Base-by-base conservation (phyloP, 1,140 invertebrate species). In the Orchesella cincta region DNA sequence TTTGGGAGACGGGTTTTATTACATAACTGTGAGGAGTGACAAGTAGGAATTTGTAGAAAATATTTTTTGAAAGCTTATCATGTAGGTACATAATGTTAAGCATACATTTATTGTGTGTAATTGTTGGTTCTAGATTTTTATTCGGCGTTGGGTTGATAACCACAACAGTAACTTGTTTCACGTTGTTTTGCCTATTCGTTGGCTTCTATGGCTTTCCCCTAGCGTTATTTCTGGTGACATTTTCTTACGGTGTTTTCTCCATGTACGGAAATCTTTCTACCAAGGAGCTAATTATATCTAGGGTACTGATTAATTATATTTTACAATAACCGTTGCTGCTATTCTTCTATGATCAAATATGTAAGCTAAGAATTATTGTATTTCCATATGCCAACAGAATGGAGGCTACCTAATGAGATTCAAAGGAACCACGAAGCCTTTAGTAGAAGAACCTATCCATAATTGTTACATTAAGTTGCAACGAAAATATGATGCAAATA, bases 381-480 rank as follows among this genome's bases (percentile, higher is more conserved):
- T 57, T n/a, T n/a, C n/a, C n/a, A n/a, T n/a, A n/a, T n/a, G n/a
- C n/a, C n/a, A n/a, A n/a, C 29, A 73, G 71, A 36, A 39, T 29
- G 71, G 35, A 20, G 71, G 71, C 34, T 73, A 73, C 23, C 23
- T 73, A 31, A n/a, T 73, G 28, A 36, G 71, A 73, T 39, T 73
- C 34, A 73, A 73, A 39, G 36, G 34, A 36, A 73, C 2, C 23
- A 51, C 36, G 3, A 73, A 73, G 20, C 36, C 46, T 23, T 3
- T 73, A 26, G 36, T 73, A 12, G 71, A 73, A 18, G 71, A 73
- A 23, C 71, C 71, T n/a, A 23, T 73, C 46, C 34, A 73, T 35
- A 73, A 73, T 35, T 46, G 34, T 28, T 73, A 73, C 71, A 73
- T 73, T 5, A 73, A 73, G 39, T 29, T 73, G 36, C 71, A 73